Conservation (phyloP, 2,797 vertebrate genomes). For the Serranus cabrilla region DNA sequence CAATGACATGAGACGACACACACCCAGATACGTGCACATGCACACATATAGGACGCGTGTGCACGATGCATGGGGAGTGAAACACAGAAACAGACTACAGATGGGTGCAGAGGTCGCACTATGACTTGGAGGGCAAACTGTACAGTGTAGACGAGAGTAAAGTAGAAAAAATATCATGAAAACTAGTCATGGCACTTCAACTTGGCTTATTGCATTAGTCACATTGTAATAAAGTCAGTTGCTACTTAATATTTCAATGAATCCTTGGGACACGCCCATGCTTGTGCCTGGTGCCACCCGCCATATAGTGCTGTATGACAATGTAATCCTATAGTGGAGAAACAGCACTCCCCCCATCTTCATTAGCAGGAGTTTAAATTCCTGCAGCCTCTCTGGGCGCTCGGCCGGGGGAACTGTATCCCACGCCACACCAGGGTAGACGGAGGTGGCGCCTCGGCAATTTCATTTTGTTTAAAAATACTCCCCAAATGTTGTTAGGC, state of each 20-base stretch:
- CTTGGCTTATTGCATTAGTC: conserved; percentile 8
- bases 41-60: conserved; percentile 4
- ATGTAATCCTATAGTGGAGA: conserved; percentile 79
- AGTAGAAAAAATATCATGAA: neutral
- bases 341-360: conserved; percentile 73
- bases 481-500: conserved; percentile 96
- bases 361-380: conserved; percentile 84
- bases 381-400: conserved; percentile 79
- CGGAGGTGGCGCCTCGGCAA: conserved; percentile 94
- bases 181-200: neutral
- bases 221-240: neutral
- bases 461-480: conserved; percentile 99
- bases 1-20: conserved; percentile 53
- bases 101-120: neutral
- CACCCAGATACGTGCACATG: conserved; percentile 15
- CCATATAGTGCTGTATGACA: conserved; percentile 72
- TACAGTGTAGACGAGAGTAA: neutral
- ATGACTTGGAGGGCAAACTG: neutral
- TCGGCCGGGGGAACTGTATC: conserved; percentile 85
- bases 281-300: conserved; percentile 10
- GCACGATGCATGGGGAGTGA: neutral
- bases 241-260: conserved; percentile 6
- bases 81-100: conserved; percentile 22
- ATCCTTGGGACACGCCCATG: neutral
- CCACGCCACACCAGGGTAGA: conserved; percentile 86